A percentile compares a stretch with the other conserved stretches of the same genome.
Evolutionary conservation across 1,140 invertebrate genomes (phyloP).

Genomic region (Mycetomoellerius zeteki): DNA sequence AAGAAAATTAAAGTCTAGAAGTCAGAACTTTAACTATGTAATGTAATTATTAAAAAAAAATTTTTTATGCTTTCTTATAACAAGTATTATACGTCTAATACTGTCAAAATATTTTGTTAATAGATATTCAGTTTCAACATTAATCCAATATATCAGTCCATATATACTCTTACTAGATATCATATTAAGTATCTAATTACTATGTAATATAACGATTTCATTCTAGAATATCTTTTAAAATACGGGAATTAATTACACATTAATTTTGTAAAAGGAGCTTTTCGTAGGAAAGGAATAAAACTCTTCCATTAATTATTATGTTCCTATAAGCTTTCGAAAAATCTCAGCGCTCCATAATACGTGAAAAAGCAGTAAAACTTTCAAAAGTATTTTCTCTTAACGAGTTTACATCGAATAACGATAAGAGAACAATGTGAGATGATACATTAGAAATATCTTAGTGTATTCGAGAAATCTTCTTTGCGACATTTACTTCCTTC

Average conservation of each 20-base stretch:
- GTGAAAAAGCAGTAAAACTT: constrained; percentile 2
- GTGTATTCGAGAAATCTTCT: constrained; percentile 26
- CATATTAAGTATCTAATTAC: too few relatives aligned
- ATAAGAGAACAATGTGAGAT: constrained; percentile 40
- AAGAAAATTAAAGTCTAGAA: not conserved
- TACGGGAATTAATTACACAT: constrained; percentile 27
- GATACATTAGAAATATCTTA: constrained; percentile 34
- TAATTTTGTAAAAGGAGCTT: constrained; percentile 42
- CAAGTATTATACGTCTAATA: not conserved
- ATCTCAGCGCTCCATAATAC: constrained; percentile 19
- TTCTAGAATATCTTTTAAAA: constrained; percentile 12
- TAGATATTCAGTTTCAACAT: not conserved
- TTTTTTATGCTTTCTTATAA: not conserved
- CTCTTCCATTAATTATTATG: constrained; percentile 35
- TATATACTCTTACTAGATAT: constrained; percentile 12
- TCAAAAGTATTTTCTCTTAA: constrained; percentile 44
- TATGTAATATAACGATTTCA: not conserved
- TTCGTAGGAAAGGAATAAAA: constrained; percentile 30
- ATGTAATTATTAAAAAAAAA: not conserved
- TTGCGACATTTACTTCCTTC: not conserved
- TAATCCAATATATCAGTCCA: not conserved
- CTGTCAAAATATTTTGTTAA: not conserved
- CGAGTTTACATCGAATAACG: constrained; percentile 52
- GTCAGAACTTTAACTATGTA: not conserved
- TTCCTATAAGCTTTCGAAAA: constrained; percentile 46